Base-by-base conservation (phyloP, 1,140 invertebrate genomes). In the Rhopalosiphum padi region DNA sequence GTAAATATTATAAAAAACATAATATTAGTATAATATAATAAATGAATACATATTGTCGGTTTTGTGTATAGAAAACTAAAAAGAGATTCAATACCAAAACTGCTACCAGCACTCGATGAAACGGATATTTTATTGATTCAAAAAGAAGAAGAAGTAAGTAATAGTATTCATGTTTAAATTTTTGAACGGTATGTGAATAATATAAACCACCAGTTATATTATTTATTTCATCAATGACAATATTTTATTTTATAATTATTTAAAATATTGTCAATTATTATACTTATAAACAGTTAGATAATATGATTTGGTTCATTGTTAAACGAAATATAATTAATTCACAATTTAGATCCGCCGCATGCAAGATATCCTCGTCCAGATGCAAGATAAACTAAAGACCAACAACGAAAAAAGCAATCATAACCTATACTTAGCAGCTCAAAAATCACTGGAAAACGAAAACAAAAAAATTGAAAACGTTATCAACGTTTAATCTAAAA, bases 301-400 rank as follows among this genome's bases (percentile, higher is more conserved):
- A 7, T 77, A 77, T 77, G 15, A 77, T 35, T n/a, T 77, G 30
- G n/a, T 0, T 18, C 3, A 35, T 77, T 77, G 15, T 77, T 77
- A 77, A 77, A 77, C n/a, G n/a, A 18, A 11, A 18, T 86, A 11
- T 43, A 9, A 21, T 51, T 87, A 51, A 87, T 23, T 53, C 11
- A 9, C 22, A 88, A 90, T 68, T 43, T 96, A 98, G 97, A 98
- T 99, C 94, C 97, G 98, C 94, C 96, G 98, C 94, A 99, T 99
- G 98, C 98, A 99, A 96, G 98, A 99, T 95, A 99, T 99, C 97
- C 96, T 99, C 93, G 97, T 97, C 48, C 98, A 98, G 95, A 99
- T 99, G 99, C 98, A 99, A 96, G 98, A 98, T 94, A 98, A 99
- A 96, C 96, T 99, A 51, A 98, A 98, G 95, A 97, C 97, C 94